A percentile compares a stretch with the other conserved stretches of the same genome.
Evolutionary conservation across 1,140 invertebrate species (phyloP).

Genomic region (Dendrolimus kikuchii): DNA sequence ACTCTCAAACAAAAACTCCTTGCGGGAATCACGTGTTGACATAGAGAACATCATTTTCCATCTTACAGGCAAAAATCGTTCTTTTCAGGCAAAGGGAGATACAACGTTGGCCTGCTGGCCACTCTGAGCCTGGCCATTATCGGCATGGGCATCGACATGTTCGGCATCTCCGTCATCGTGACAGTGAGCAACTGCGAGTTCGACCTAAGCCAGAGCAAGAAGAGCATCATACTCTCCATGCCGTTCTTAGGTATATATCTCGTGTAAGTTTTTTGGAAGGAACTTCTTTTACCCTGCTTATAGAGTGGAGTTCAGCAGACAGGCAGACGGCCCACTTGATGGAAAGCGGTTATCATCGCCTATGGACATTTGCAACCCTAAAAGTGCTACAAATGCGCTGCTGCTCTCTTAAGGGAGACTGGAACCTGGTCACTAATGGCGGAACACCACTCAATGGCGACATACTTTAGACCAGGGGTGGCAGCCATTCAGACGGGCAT

Average conservation of each 20-base stretch:
- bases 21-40: too few relatives aligned
- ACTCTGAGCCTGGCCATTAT: conserved; percentile 9
- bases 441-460: too few relatives aligned
- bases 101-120: conserved; percentile 15
- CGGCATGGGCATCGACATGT: conserved; percentile 38
- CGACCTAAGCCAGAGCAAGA: conserved; percentile 53
- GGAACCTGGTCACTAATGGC: too few relatives aligned
- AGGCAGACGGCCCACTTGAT: too few relatives aligned
- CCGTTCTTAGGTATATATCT: conserved; percentile 21
- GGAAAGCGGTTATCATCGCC: too few relatives aligned
- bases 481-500: too few relatives aligned
- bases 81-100: conserved; percentile 19
- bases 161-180: conserved; percentile 62
- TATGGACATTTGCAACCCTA: too few relatives aligned
- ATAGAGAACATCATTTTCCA: too few relatives aligned
- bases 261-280: not conserved
- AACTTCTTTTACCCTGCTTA: not conserved
- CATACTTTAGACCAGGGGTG: too few relatives aligned
- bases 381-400: too few relatives aligned
- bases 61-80: not conserved
- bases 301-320: not conserved
- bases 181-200: conserved; percentile 70
- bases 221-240: conserved; percentile 47
- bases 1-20: too few relatives aligned
- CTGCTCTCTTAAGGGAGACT: too few relatives aligned